Evolutionary conservation across 2,888 invertebrate species (phyloP).

Genomic region (Zhuqinia jingwanae): DNA sequence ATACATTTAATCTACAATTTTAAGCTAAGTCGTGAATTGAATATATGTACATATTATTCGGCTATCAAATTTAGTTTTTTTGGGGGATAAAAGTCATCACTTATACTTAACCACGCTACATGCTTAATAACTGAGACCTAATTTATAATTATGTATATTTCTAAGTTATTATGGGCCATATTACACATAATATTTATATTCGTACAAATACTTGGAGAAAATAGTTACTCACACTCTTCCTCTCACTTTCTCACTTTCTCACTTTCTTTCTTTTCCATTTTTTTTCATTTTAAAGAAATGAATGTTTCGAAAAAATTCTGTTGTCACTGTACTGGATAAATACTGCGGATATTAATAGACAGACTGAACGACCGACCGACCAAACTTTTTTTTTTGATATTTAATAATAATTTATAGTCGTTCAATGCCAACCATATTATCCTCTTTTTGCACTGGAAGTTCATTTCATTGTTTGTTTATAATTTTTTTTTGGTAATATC

Average conservation of each 20-base stretch:
- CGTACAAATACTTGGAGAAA: not conserved
- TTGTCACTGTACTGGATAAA: not conserved
- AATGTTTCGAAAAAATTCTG: conserved; percentile 25
- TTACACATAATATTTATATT: too few relatives aligned
- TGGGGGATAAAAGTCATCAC: too few relatives aligned
- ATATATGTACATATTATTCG: too few relatives aligned
- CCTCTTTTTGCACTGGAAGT: not conserved
- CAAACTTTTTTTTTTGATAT: not conserved
- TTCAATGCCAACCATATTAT: conserved; percentile 27
- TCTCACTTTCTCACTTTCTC: not conserved
- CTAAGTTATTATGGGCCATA: too few relatives aligned
- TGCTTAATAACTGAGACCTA: too few relatives aligned
- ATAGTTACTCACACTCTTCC: not conserved
- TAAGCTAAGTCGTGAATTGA: too few relatives aligned
- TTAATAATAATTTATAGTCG: not conserved
- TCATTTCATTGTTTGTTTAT: not conserved
- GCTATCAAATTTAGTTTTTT: too few relatives aligned
- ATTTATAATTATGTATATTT: too few relatives aligned
- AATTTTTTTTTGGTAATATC: too few relatives aligned
- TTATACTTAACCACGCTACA: too few relatives aligned
- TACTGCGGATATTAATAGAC: not conserved
- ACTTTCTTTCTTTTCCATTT: not conserved
- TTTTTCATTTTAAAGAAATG: not conserved
- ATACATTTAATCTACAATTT: too few relatives aligned
- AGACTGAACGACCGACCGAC: conserved; percentile 60